Evolutionary conservation across 37 sponge, comb jelly and placozoan species (phyloP), one percentile per base, ranked within the genome.

Genomic region (Halichondria panicea): DNA sequence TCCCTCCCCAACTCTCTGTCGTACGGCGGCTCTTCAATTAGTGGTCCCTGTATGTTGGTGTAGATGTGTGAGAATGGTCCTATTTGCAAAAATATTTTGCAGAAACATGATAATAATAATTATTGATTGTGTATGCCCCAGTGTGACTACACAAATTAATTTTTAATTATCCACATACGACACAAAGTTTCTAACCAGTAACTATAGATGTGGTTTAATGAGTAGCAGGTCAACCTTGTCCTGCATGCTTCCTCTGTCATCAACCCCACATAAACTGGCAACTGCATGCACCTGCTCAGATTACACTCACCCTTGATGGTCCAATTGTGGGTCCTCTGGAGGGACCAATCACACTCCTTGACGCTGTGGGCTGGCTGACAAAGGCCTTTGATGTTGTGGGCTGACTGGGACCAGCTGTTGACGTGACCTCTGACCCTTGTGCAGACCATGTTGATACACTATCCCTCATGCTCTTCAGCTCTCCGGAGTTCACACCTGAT

Each of bases 401-500:
- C 12, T 9, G 3, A 9, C 27, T 4, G 57, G 27, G 27, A 9
- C 57, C 6, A 40, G 34, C 36, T 22, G 43, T 27, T 40, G 67
- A 40, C 19, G 38, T 42, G 37, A 12, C 61, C 56, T 65, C 36
- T 5, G 72, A 34, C 0, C 40, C 60, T 43, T 55, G 36, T 8
- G 74, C 52, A 0, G 83, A 81, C 87, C 87, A 87, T n/a, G 81
- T 68, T 18, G 87, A 80, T 3, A 87, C 87, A 59, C 62, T 80
- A 46, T 75, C 71, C 18, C 70, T 19, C 55, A 87, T 25, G 7
- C 53, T 58, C 18, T 45, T 43, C 75, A 87, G 68, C 40, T 80
- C 69, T 0, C 32, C 70, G 15, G 72, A 40, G 24, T 66, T 54
- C 18, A 76, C 27, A 46, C 45, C 56, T 38, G 61, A 50, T 15